phyloP scores from a whole-genome alignment of 2,113 vertebrate species.

The Neotragus moschatus region DNA sequence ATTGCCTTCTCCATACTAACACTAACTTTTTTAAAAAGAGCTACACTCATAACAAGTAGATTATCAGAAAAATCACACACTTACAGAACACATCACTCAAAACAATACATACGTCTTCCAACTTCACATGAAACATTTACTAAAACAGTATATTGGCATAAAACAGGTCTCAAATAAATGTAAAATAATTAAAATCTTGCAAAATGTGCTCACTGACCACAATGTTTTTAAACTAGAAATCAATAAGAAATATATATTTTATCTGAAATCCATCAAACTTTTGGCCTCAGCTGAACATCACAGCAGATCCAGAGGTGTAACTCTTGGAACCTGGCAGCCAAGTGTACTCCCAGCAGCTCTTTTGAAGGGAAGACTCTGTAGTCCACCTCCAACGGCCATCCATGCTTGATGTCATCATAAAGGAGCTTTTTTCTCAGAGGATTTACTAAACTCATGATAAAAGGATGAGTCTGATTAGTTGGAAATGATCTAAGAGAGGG shows the following conservation, averaged over 20 bases:
- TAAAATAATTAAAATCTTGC: constrained; percentile 12
- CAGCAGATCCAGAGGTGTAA: not conserved
- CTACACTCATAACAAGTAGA: not conserved
- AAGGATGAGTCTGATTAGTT: not conserved
- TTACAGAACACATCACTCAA: not conserved
- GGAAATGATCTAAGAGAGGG: not conserved
- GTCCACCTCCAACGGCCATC: not conserved
- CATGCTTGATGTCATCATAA: not conserved
- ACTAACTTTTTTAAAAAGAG: not conserved
- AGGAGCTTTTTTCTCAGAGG: not conserved
- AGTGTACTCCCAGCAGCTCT: not conserved
- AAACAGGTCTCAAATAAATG: not conserved
- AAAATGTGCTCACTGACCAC: not conserved
- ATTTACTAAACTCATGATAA: not conserved
- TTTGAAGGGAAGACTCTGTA: not conserved
- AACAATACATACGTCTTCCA: not conserved
- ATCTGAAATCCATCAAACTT: not conserved
- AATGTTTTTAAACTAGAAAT: not conserved
- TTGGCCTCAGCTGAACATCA: not conserved
- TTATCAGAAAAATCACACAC: not conserved
- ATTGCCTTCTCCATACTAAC: not conserved
- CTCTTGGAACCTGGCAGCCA: not conserved
- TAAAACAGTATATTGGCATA: not conserved
- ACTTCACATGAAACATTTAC: not conserved
- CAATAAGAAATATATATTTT: not conserved